Evolutionary conservation across 2,888 invertebrate species (phyloP).

Genomic region (Notodonta dromedarius): DNA sequence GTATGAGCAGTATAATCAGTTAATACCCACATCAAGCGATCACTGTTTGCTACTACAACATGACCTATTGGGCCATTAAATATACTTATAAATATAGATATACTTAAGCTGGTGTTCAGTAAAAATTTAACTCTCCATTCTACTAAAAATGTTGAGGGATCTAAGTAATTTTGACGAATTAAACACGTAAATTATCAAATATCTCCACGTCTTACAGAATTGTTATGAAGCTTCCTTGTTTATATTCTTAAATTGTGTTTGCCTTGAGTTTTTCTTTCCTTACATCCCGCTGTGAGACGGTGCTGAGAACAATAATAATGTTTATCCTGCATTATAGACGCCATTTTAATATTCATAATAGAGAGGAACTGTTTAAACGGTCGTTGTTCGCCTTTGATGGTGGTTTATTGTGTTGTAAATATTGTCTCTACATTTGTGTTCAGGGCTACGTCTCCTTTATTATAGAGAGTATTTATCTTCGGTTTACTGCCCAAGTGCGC

Average conservation of each 20-base stretch:
- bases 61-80: not conserved
- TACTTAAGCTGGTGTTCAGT: not conserved
- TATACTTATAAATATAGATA: not conserved
- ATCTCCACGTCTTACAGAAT: slow-evolving; percentile 31
- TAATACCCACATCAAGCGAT: too few species aligned
- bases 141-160: slow-evolving; percentile 1
- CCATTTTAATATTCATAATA: not conserved
- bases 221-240: slow-evolving; percentile 36
- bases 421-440: too few species aligned
- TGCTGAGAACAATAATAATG: not conserved
- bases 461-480: too few species aligned
- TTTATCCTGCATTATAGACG: not conserved
- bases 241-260: slow-evolving; percentile 47
- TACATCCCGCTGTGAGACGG: not conserved
- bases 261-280: slow-evolving; percentile 14
- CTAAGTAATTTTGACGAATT: slow-evolving; percentile 1
- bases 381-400: not conserved
- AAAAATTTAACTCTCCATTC: slow-evolving; percentile 9
- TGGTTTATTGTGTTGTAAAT: not conserved
- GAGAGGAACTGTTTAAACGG: not conserved
- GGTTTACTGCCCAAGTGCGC: too few species aligned
- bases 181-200: slow-evolving; percentile 31
- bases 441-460: too few species aligned
- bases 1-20: too few species aligned
- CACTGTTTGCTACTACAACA: not conserved